A percentile compares a stretch with the other conserved stretches of the same genome.
These are phyloP conservation scores for Perdita meconis DNA, from an alignment of 2,888 invertebrate species.

Conservation along the genomic window DNA sequence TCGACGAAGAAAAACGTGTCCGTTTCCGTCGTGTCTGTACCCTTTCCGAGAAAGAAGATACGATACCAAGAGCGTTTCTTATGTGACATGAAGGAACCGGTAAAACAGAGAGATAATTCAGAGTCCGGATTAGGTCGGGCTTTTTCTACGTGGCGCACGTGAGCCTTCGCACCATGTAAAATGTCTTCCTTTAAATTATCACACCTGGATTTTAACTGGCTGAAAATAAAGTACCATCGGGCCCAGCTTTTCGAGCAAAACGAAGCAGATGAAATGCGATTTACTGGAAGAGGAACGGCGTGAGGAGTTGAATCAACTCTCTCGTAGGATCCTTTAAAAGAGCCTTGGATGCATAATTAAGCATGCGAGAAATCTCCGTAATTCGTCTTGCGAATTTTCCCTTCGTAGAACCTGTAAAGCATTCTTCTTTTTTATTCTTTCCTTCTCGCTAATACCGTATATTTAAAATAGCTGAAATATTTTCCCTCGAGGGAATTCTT, in stretches of 20 bases:
- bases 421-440: no score
- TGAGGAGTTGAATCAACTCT: slow-evolving; percentile 16
- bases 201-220: slow-evolving; percentile 60
- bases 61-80: not conserved
- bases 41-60: not conserved
- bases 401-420: not conserved
- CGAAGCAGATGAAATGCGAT: slow-evolving; percentile 16
- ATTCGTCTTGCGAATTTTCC: slow-evolving; percentile 8
- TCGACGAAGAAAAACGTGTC: not conserved
- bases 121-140: slow-evolving; percentile 68
- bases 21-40: not conserved
- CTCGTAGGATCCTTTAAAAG: slow-evolving; percentile 9
- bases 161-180: slow-evolving; percentile 36
- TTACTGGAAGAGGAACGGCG: slow-evolving; percentile 6
- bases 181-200: slow-evolving; percentile 69
- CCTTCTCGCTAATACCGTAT: no score
- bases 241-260: slow-evolving; percentile 12
- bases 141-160: slow-evolving; percentile 13
- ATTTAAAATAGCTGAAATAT: no score
- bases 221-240: slow-evolving; percentile 60
- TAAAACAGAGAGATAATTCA: slow-evolving; percentile 74
- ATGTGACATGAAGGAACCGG: slow-evolving; percentile 30
- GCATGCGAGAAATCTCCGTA: slow-evolving; percentile 6
- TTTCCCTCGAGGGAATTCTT: not conserved
- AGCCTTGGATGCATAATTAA: slow-evolving; percentile 25